Conservation (phyloP, 2,113 vertebrate genomes). For the Neoarius graeffei region DNA sequence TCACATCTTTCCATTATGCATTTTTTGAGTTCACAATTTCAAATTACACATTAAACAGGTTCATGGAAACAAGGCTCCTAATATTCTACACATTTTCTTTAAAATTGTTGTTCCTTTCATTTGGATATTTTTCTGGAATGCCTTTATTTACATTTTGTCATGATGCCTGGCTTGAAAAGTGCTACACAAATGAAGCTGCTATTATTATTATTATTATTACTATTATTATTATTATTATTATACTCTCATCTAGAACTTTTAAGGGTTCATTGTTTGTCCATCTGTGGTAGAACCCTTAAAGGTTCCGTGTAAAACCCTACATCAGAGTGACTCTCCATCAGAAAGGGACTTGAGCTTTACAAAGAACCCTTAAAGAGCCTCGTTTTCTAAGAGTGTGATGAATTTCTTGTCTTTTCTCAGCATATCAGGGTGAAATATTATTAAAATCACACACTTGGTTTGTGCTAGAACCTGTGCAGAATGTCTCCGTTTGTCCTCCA, state of each 20-base stretch:
- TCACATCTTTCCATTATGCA: no score
- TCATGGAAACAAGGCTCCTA: no score
- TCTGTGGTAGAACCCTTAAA: background rate
- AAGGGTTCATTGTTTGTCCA: background rate
- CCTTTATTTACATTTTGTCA: no score
- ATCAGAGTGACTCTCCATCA: no score
- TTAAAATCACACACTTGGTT: background rate
- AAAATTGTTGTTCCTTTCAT: no score
- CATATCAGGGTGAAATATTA: background rate
- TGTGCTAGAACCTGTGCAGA: background rate
- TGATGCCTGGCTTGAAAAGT: no score
- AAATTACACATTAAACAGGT: no score
- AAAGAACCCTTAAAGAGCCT: background rate
- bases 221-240: background rate
- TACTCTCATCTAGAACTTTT: background rate
- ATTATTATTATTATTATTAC: no score
- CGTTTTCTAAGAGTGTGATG: background rate
- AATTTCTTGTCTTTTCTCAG: background rate
- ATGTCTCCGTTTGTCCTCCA: conserved; percentile 16
- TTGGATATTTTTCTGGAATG: no score
- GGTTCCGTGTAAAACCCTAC: background rate
- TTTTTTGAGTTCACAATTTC: no score
- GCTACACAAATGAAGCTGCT: no score
- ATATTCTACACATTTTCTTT: no score
- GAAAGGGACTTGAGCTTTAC: background rate